Conservation (phyloP, 2,113 vertebrate genomes). For the Falcunculus frontatus region DNA sequence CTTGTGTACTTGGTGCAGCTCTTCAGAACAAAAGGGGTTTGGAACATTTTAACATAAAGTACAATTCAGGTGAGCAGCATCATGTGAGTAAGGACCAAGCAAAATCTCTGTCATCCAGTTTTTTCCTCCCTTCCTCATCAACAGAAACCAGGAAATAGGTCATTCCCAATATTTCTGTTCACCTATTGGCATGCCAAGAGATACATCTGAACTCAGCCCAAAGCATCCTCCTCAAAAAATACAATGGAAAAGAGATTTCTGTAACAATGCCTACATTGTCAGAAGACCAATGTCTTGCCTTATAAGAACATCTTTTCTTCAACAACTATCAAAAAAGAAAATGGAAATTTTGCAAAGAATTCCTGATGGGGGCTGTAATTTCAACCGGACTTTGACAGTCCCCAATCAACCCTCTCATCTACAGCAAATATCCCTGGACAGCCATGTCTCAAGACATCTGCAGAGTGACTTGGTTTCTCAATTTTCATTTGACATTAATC, state of each 20-base stretch:
- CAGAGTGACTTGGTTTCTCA: background rate
- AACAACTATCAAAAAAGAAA: background rate
- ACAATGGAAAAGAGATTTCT: background rate
- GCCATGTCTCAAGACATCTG: background rate
- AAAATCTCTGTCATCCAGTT: background rate
- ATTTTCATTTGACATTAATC: background rate
- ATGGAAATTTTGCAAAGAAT: background rate
- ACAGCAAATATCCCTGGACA: background rate
- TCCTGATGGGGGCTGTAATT: background rate
- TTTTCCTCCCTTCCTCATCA: background rate
- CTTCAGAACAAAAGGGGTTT: background rate
- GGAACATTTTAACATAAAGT: background rate
- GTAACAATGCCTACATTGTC: accelerated
- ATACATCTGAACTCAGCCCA: background rate
- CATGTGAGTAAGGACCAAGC: background rate
- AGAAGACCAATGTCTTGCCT: background rate
- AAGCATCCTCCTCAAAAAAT: background rate
- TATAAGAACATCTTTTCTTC: background rate
- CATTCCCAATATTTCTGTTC: background rate
- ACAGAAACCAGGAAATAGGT: background rate
- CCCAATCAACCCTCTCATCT: background rate
- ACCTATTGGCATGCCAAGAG: background rate
- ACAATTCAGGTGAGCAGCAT: background rate
- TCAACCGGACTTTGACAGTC: background rate
- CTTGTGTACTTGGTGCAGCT: background rate